These are phyloP conservation scores for Perognathus longimembris DNA, from an alignment of 2,113 vertebrate species.

Conservation along the genomic window DNA sequence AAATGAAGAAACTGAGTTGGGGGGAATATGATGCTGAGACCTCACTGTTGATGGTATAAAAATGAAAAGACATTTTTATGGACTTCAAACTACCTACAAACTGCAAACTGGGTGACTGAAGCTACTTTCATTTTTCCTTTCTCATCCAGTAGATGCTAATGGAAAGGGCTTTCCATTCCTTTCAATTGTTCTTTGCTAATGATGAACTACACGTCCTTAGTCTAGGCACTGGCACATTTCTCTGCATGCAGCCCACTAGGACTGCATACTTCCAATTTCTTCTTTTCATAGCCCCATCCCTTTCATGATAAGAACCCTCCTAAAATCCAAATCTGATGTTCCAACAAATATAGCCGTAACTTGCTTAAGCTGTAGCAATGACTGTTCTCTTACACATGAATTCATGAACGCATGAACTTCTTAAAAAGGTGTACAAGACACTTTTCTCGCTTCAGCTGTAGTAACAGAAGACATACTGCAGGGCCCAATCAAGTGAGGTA, in stretches of 20 bases:
- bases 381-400: background rate
- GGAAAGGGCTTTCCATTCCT: background rate
- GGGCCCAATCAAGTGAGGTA: background rate
- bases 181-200: background rate
- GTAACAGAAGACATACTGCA: background rate
- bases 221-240: background rate
- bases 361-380: background rate
- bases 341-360: background rate
- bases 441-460: background rate
- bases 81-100: background rate
- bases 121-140: background rate
- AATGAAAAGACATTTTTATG: background rate
- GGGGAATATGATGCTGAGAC: background rate
- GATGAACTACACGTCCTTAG: background rate
- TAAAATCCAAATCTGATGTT: slow-evolving; percentile 19
- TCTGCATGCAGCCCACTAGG: background rate
- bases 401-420: background rate
- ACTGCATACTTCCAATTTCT: background rate
- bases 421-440: background rate
- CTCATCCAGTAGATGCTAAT: background rate
- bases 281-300: background rate
- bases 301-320: background rate
- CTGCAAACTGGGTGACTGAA: background rate
- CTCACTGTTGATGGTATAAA: background rate
- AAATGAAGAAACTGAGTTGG: background rate